These are phyloP conservation scores for Cancer borealis DNA, from an alignment of 2,888 invertebrate species.

Conservation along the genomic window DNA sequence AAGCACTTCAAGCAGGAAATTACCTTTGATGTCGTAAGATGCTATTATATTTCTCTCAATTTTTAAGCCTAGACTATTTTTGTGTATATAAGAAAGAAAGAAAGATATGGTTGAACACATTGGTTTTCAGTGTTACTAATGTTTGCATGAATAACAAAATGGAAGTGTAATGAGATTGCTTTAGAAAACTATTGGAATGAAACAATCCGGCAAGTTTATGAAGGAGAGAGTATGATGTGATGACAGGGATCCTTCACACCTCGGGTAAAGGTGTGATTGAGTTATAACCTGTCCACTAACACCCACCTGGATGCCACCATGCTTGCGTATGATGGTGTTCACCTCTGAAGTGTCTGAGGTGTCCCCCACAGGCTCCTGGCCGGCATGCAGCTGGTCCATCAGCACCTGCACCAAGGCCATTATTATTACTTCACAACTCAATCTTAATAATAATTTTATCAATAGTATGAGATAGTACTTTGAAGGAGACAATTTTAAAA, in stretches of 20 bases:
- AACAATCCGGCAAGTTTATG: background rate
- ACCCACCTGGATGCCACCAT: conserved; percentile 63
- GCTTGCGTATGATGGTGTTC: conserved; percentile 50
- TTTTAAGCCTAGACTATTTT: background rate
- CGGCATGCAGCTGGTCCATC: conserved; percentile 35
- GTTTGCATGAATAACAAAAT: background rate
- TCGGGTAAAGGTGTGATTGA: background rate
- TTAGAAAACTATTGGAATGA: background rate
- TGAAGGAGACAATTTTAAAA: too few relatives aligned
- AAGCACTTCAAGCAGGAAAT: background rate
- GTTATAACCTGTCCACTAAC: background rate
- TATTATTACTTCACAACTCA: background rate
- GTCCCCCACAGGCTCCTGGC: conserved; percentile 58
- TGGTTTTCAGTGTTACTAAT: background rate
- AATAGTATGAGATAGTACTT: too few relatives aligned
- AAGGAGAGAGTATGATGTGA: background rate
- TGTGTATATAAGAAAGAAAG: background rate
- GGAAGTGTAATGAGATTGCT: background rate
- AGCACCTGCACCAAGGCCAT: conserved; percentile 48
- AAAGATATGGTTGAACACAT: background rate
- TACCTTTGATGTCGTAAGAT: too few relatives aligned
- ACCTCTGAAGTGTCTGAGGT: conserved; percentile 36
- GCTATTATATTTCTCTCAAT: background rate
- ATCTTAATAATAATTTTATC: background rate
- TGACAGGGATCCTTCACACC: background rate